Conservation (phyloP, 2,888 invertebrate species). For the Athalia rosae region DNA sequence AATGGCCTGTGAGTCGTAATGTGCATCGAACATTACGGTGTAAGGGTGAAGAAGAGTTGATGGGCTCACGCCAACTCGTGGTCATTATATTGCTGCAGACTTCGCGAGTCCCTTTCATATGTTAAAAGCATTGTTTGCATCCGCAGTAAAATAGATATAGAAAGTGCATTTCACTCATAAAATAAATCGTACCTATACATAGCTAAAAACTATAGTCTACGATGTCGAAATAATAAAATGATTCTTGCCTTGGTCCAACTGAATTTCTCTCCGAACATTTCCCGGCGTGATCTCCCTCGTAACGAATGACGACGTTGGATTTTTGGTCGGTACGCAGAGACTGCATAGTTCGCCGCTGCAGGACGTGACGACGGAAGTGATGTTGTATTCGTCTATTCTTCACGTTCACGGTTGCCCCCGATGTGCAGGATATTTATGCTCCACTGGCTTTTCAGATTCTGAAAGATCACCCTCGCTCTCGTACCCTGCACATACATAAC, state of each 20-base stretch:
- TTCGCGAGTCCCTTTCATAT: conserved; percentile 13
- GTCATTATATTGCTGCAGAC: neutral
- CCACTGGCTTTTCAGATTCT: conserved; percentile 42
- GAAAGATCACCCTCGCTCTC: conserved; percentile 32
- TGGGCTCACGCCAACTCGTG: conserved; percentile 36
- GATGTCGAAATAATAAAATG: too few species aligned
- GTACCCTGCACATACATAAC: neutral
- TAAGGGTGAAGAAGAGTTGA: neutral
- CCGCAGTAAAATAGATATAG: neutral
- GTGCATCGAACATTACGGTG: neutral
- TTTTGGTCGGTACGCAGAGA: too few species aligned
- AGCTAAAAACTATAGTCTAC: too few species aligned
- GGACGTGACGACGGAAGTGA: neutral
- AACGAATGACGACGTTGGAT: too few species aligned
- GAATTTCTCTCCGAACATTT: too few species aligned
- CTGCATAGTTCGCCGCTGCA: too few species aligned
- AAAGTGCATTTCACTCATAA: neutral
- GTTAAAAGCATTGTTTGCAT: conserved; percentile 31
- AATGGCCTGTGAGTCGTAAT: conserved; percentile 38
- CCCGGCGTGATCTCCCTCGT: too few species aligned
- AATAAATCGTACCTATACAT: too few species aligned
- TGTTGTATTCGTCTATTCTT: neutral
- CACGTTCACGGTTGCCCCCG: neutral
- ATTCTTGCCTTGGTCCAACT: too few species aligned
- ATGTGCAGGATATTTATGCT: conserved; percentile 4